phyloP scores from a whole-genome alignment of 2,797 vertebrate species.

The Betta splendens region DNA sequence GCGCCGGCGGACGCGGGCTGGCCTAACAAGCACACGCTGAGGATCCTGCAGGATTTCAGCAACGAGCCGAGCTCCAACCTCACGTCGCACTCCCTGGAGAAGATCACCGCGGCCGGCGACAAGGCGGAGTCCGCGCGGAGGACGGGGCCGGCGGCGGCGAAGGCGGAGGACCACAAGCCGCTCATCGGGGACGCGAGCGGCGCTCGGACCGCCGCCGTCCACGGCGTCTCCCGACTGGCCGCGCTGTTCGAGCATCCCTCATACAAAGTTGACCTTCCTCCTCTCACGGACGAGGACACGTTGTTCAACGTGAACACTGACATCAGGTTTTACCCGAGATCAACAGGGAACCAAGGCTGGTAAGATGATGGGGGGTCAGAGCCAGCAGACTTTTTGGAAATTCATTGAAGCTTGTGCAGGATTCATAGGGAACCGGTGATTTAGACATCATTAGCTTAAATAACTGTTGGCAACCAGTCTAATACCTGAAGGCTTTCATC shows the following conservation, averaged over 20 bases:
- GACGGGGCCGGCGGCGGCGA: conserved; percentile 54
- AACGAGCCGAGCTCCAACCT: conserved; percentile 92
- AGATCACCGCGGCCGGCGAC: conserved; percentile 71
- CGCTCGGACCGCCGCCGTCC: conserved; percentile 42
- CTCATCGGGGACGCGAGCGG: conserved; percentile 70
- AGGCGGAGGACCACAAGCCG: conserved; percentile 73
- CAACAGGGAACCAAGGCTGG: conserved; percentile 88
- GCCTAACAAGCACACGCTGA: conserved; percentile 93
- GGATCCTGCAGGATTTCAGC: conserved; percentile 94
- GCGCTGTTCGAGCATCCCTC: conserved; percentile 89
- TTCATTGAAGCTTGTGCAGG: not conserved
- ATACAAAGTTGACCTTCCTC: conserved; percentile 82
- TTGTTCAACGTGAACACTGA: conserved; percentile 94
- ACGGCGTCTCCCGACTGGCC: conserved; percentile 75
- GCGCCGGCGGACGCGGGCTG: conserved; percentile 82
- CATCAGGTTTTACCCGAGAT: conserved; percentile 90
- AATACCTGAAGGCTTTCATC: not conserved
- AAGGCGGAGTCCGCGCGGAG: conserved; percentile 56
- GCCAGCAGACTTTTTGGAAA: conserved; percentile 3
- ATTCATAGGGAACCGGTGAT: not conserved
- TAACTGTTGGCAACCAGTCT: not conserved
- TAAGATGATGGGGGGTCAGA: conserved; percentile 72
- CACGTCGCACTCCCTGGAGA: conserved; percentile 88
- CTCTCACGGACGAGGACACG: conserved; percentile 87
- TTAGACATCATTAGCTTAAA: not conserved